phyloP scores from a whole-genome alignment of 1,140 invertebrate genomes.

The Sarcophaga peregrina region DNA sequence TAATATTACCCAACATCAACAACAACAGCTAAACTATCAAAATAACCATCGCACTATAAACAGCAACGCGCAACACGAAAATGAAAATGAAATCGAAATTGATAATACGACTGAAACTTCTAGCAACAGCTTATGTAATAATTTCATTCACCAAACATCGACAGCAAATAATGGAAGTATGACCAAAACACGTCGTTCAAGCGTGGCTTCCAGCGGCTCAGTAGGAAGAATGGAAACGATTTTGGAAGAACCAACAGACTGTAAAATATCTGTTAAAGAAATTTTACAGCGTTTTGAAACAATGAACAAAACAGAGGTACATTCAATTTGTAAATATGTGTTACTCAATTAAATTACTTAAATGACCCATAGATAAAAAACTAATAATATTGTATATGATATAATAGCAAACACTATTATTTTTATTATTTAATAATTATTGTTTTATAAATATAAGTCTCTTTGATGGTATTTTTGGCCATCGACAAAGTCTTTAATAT shows the following conservation, averaged over 20 bases:
- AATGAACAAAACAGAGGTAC: slow-evolving; percentile 65
- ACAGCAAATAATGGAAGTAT: background rate
- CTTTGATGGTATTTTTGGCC: too few species aligned
- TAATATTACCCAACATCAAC: slow-evolving; percentile 23
- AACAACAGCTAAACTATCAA: slow-evolving; percentile 43
- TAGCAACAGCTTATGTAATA: slow-evolving; percentile 9
- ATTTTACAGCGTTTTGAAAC: slow-evolving; percentile 84
- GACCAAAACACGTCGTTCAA: slow-evolving; percentile 60
- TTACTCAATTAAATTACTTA: background rate
- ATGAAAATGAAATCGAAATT: slow-evolving; percentile 27
- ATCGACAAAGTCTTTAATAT: too few species aligned
- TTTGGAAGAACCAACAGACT: slow-evolving; percentile 79
- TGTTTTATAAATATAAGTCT: too few species aligned
- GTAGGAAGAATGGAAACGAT: slow-evolving; percentile 81
- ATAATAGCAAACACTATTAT: too few species aligned
- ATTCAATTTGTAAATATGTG: background rate
- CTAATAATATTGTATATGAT: background rate
- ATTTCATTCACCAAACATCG: background rate
- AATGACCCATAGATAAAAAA: background rate
- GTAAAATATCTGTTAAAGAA: slow-evolving; percentile 82
- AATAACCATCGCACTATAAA: slow-evolving; percentile 48
- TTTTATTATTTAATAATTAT: too few species aligned
- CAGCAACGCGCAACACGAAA: slow-evolving; percentile 40
- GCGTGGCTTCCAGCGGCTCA: slow-evolving; percentile 71
- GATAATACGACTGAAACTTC: background rate